Evolutionary conservation across 2,113 vertebrate species (phyloP).

Genomic region (Pogona vitticeps): DNA sequence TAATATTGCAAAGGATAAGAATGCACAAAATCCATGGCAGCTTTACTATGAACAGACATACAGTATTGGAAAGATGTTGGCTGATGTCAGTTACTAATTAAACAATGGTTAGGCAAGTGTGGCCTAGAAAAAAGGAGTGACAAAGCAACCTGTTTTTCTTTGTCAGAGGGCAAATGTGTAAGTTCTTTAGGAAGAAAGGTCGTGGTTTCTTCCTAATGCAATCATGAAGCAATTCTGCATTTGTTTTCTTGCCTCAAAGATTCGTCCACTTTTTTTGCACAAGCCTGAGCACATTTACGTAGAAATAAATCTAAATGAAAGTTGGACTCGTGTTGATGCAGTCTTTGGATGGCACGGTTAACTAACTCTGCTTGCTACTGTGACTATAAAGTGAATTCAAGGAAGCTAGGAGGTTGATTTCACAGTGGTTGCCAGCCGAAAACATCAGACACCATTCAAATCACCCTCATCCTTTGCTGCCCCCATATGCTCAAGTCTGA

Average conservation of each 20-base stretch:
- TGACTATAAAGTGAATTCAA: not conserved
- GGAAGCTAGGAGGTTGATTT: not conserved
- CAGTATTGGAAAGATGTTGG: not conserved
- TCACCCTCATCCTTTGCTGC: no score
- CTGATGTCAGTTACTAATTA: not conserved
- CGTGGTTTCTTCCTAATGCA: not conserved
- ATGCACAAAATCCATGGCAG: not conserved
- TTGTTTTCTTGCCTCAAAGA: not conserved
- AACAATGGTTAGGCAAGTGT: not conserved
- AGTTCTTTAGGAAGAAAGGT: slow-evolving; percentile 5
- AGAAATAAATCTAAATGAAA: not conserved
- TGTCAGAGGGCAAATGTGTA: not conserved
- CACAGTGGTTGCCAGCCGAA: not conserved
- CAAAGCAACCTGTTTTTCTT: not conserved
- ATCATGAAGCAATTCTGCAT: not conserved
- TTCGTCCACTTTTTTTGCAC: no score
- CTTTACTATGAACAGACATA: not conserved
- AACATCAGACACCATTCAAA: not conserved
- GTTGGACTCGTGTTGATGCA: not conserved
- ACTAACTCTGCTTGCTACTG: not conserved
- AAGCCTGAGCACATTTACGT: not conserved
- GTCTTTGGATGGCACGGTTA: not conserved
- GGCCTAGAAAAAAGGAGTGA: not conserved
- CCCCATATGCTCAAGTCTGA: not conserved
- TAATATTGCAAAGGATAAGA: not conserved